Conservation (phyloP, 2,113 vertebrate species). For the Mola mola region DNA sequence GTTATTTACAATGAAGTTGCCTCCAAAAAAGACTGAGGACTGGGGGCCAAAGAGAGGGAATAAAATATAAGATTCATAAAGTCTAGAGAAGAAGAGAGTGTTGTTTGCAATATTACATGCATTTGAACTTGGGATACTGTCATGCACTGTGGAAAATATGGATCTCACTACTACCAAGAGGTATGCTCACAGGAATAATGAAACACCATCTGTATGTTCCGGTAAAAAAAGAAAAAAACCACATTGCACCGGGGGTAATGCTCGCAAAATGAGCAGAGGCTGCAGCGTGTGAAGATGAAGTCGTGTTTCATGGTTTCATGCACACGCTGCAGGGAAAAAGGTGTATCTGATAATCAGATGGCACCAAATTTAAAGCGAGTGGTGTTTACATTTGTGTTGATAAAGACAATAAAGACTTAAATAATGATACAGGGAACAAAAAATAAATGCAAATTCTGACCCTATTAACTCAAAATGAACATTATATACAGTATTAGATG, state of each 20-base stretch:
- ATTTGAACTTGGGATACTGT: constrained; percentile 52
- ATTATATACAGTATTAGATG: no score
- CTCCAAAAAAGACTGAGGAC: constrained; percentile 42
- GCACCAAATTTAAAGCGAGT: constrained; percentile 24
- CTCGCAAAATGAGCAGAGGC: constrained; percentile 9
- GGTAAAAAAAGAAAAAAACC: constrained; percentile 21
- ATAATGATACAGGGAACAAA: no score
- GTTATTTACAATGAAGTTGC: constrained; percentile 39
- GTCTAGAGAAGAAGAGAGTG: constrained; percentile 38
- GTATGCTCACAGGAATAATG: constrained; percentile 25
- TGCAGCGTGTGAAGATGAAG: constrained; percentile 21
- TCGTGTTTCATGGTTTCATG: constrained; percentile 16
- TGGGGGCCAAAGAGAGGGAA: constrained; percentile 29
- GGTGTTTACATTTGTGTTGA: no score
- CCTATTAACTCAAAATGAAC: no score
- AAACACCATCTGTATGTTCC: constrained; percentile 27
- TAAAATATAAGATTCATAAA: constrained; percentile 69
- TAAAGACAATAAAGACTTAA: neutral
- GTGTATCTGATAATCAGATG: constrained; percentile 22
- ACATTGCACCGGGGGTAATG: neutral
- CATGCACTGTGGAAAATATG: constrained; percentile 35
- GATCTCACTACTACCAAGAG: constrained; percentile 1
- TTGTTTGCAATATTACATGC: constrained; percentile 57
- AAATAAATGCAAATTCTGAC: no score
- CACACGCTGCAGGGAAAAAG: constrained; percentile 4